Evolutionary conservation across 1,140 invertebrate species (phyloP).

Genomic region (Nilaparvata lugens): DNA sequence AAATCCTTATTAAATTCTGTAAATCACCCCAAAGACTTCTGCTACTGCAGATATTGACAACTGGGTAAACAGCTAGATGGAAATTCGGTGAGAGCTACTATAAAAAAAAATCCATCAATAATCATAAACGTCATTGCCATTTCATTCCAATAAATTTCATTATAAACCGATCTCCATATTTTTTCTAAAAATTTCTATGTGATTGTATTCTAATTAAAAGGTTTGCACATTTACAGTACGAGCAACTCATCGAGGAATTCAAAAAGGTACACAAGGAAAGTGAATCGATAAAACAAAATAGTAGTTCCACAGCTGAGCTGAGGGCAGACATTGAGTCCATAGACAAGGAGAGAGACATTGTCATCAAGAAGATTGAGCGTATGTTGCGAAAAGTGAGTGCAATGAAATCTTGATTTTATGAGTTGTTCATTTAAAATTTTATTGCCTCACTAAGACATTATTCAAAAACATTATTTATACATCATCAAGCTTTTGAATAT

Average conservation of each 20-base stretch:
- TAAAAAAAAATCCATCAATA: too few relatives aligned
- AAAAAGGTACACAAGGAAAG: slow-evolving; percentile 68
- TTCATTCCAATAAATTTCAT: too few relatives aligned
- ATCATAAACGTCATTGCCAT: too few relatives aligned
- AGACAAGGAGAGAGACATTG: slow-evolving; percentile 76
- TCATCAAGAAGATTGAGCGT: slow-evolving; percentile 58
- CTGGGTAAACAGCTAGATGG: too few relatives aligned
- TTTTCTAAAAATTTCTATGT: too few relatives aligned
- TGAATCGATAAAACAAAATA: slow-evolving; percentile 51
- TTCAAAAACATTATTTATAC: background rate
- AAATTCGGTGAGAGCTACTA: too few relatives aligned
- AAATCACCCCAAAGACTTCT: too few relatives aligned
- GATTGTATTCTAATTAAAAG: too few relatives aligned
- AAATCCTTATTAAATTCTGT: too few relatives aligned
- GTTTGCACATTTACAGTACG: slow-evolving; percentile 45
- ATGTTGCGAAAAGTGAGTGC: slow-evolving; percentile 48
- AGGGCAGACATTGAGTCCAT: slow-evolving; percentile 71
- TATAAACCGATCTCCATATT: too few relatives aligned
- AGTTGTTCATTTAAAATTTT: background rate
- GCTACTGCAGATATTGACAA: too few relatives aligned
- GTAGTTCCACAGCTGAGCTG: slow-evolving; percentile 50
- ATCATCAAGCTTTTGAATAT: too few relatives aligned
- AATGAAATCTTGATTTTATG: background rate
- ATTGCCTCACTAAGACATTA: background rate
- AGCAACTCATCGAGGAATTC: slow-evolving; percentile 70